phyloP scores from a whole-genome alignment of 2,113 vertebrate species.

The Centropristis striata region DNA sequence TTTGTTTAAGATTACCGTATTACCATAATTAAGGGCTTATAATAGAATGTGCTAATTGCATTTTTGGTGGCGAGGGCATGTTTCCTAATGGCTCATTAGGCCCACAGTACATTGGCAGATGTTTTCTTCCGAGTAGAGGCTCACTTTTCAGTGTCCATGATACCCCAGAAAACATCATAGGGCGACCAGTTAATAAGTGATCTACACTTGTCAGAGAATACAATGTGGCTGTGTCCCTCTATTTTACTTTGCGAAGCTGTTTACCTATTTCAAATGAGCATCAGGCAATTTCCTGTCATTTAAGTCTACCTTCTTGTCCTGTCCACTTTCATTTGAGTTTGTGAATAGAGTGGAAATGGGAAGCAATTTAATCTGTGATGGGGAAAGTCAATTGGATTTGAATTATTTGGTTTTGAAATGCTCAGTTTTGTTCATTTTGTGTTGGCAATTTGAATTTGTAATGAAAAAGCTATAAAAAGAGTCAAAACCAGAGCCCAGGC shows the following conservation, averaged over 20 bases:
- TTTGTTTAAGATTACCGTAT: conserved; percentile 87
- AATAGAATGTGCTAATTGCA: conserved; percentile 89
- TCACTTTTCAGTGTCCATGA: conserved; percentile 71
- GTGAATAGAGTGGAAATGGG: conserved; percentile 82
- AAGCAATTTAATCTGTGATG: conserved; percentile 83
- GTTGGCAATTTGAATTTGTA: conserved; percentile 80
- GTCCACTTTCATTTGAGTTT: conserved; percentile 76
- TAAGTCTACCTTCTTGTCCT: conserved; percentile 75
- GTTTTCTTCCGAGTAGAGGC: conserved; percentile 79
- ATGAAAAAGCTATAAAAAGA: conserved; percentile 76
- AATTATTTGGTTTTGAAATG: conserved; percentile 85
- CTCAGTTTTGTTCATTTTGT: conserved; percentile 80
- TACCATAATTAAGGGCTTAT: conserved; percentile 89
- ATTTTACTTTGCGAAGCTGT: conserved; percentile 67
- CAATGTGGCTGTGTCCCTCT: conserved; percentile 49
- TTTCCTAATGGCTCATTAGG: conserved; percentile 88
- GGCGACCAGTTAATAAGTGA: conserved; percentile 50
- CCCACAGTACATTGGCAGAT: conserved; percentile 85
- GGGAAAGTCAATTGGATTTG: conserved; percentile 84
- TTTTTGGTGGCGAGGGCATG: conserved; percentile 88
- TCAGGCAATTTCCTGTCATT: conserved; percentile 81
- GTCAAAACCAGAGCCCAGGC: conserved; percentile 13
- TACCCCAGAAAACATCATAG: conserved; percentile 60
- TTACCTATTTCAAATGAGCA: conserved; percentile 68
- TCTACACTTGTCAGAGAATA: conserved; percentile 58